Percentiles rank a stretch among this genome's conserved stretches.
These are phyloP conservation scores for Aphaenogaster rudis DNA, from an alignment of 1,140 invertebrate species.

Conservation along the genomic window DNA sequence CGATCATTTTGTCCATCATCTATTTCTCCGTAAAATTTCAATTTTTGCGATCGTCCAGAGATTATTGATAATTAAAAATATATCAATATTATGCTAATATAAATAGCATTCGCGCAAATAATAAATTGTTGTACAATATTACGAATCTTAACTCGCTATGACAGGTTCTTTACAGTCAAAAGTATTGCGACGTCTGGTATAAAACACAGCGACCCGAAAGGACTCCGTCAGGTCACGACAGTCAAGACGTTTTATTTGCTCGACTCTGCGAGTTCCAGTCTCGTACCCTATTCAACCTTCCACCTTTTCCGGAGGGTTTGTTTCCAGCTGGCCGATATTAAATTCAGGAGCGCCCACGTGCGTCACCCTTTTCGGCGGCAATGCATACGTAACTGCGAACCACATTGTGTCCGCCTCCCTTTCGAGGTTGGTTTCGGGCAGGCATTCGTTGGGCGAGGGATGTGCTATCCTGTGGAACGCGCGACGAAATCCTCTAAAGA, in stretches of 20 bases:
- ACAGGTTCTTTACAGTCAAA: background rate
- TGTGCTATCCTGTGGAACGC: background rate
- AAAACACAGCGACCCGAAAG: background rate
- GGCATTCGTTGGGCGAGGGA: background rate
- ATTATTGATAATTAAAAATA: background rate
- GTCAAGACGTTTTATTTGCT: slow-evolving; percentile 32
- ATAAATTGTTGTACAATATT: background rate
- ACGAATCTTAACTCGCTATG: background rate
- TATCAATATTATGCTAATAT: background rate
- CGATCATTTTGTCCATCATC: background rate
- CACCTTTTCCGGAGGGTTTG: slow-evolving; percentile 46
- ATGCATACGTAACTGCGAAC: slow-evolving; percentile 69
- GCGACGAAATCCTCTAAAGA: slow-evolving; percentile 7
- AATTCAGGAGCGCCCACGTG: slow-evolving; percentile 59
- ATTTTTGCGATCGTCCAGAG: background rate
- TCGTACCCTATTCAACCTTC: background rate
- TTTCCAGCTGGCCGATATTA: slow-evolving; percentile 67
- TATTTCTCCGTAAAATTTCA: background rate
- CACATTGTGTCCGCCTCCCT: slow-evolving; percentile 11
- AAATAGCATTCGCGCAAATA: background rate
- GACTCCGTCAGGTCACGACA: background rate
- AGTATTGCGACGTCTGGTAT: background rate
- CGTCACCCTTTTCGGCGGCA: slow-evolving; percentile 56
- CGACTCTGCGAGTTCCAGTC: background rate
- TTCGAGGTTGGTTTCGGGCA: background rate